Base-by-base conservation (phyloP, 2,888 invertebrate genomes). In the Suillia variegata region DNA sequence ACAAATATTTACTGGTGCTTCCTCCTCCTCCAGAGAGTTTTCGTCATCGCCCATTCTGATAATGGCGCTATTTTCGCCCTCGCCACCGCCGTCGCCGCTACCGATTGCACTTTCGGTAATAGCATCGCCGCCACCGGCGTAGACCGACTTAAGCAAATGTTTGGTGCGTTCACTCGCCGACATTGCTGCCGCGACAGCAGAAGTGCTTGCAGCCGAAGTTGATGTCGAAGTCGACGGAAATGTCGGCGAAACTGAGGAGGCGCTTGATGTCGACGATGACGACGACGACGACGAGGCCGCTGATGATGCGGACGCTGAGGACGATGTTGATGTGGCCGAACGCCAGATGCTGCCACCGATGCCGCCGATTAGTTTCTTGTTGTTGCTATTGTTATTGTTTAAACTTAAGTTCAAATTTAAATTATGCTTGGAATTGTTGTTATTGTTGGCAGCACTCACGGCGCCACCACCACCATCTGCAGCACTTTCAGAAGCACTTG, bases 311-410 rank as follows among this genome's bases (percentile, higher is more conserved):
- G 67, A 56, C 49, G 58, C 62, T 12, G 62, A 62, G 49, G 75
- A 66, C 17, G 62, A 72, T 54, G 64, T 73, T 54, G 78, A 79
- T 24, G 77, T 73, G 24, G 75, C 76, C 13, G 79, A 69, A 31
- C 75, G 79, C 77, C 77, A 77, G 69, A 79, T 73, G 66, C 71
- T 71, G 62, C 73, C 74, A 62, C 77, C 77, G 56, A 74, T 69
- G 65, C 68, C 75, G 63, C 61, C 57, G 50, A 51, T 55, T 20
- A 59, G 53, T 56, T 52, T 54, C 34, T 61, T 59, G 18, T 54
- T 54, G 21, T 63, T 70, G 53, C 65, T 68, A 59, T 63, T 70
- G 53, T 65, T 68, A 59, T 62, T 67, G 56, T 62, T 59, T 71
- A 78, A 75, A 69, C 71, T 77, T 69, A 74, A 62, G 61, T 64